These are phyloP conservation scores for Arbacia lixula DNA, from an alignment of 53 echinoderm and acorn worm genomes.

Conservation along the genomic window DNA sequence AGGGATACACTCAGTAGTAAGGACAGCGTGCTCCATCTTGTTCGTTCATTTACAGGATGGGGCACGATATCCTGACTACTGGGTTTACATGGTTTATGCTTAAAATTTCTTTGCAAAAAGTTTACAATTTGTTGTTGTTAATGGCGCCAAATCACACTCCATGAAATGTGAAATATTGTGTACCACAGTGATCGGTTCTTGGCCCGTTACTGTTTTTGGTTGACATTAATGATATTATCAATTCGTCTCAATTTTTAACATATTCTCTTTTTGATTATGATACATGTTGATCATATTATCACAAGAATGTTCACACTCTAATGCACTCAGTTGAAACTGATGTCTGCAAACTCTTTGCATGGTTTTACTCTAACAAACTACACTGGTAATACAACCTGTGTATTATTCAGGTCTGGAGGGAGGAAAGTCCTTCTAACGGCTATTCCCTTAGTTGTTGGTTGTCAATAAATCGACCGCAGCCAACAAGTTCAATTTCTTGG, in stretches of 20 bases:
- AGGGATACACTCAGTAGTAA: no score
- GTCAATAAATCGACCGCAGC: constrained; percentile 1
- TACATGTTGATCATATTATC: background rate
- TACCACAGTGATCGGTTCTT: background rate
- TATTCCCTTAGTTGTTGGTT: background rate
- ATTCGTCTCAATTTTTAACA: background rate
- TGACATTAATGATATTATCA: background rate
- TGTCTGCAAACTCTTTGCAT: no score
- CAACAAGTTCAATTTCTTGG: background rate
- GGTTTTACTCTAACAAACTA: no score
- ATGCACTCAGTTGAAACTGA: background rate
- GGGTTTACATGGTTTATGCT: no score
- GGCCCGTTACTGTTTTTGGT: background rate
- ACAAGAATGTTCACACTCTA: background rate
- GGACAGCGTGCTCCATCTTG: no score
- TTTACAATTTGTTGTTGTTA: background rate
- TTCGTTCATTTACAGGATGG: no score
- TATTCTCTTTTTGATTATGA: constrained; percentile 19
- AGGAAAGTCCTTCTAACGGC: background rate
- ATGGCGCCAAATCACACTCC: background rate
- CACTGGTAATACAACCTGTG: no score
- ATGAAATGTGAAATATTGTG: background rate
- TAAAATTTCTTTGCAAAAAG: no score
- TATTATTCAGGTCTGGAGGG: no score
- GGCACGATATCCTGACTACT: no score